Evolutionary conservation across 2,797 vertebrate genomes (phyloP), one percentile per base, ranked within the genome.

Genomic region (Crax fasciolata): DNA sequence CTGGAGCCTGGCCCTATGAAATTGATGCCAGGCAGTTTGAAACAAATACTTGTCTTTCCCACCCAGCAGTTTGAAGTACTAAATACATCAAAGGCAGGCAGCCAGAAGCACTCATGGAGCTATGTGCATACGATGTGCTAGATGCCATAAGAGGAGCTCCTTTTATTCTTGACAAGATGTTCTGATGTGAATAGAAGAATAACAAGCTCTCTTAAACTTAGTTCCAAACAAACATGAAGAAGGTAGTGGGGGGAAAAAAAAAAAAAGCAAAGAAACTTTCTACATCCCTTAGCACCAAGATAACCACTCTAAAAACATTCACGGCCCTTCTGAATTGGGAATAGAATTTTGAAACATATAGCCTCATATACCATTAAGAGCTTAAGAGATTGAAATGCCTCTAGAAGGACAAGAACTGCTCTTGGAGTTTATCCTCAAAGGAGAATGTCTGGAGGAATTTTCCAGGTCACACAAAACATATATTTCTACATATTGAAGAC

Each of bases 21-120:
- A 41, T 2, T 87, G 38, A 23, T 94, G 91, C 89, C 78, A 91
- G 65, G 75, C 84, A 92, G 68, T 74, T 85, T 93, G 76, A 89
- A 89, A 92, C 23, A 61, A 87, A n/a, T 28, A 35, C 13, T 41
- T 23, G 44, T 71, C 54, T 85, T 90, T 74, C 41, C 63, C 65
- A 93, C 24, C 38, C 68, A 80, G 87, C 41, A 91, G 49, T 75
- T 27, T 83, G 44, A 82, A 87, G 52, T 51, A 44, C 70, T 92
- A 28, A 94, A 83, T n/a, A 65, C 72, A 71, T 12, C 74, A 90
- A 80, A 89, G 57, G 41, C 48, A 76, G 51, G 15, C 55, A 92
- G 86, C 39, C 74, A 94, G 91, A 63, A 76, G 32, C 5, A 52
- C 15, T 85, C 13, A 2, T 65, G 81, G 44, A 87, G 41, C 8